Percentiles rank a stretch among this genome's conserved stretches.
phyloP scores from a whole-genome alignment of 64 coral and sea anemone genomes.

The Anthopleura sola region DNA sequence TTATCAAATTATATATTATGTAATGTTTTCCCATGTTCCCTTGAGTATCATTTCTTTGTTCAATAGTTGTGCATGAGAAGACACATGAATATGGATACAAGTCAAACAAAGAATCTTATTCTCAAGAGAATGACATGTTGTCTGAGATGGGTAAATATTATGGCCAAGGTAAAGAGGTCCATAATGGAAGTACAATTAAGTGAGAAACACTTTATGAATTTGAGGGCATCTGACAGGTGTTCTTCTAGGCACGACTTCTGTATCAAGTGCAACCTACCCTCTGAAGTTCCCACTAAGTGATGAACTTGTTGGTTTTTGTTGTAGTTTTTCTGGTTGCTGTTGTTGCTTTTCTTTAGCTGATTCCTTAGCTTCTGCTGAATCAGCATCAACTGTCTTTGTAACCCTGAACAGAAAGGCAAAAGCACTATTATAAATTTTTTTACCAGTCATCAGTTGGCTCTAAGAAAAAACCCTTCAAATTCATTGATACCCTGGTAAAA shows the following conservation, averaged over 20 bases:
- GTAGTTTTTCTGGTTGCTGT: not conserved
- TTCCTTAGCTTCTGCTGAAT: slow-evolving; percentile 55
- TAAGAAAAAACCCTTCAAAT: not conserved
- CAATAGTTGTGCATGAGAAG: too few relatives aligned
- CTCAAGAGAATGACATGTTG: too few relatives aligned
- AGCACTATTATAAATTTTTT: not conserved
- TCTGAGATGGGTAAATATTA: too few relatives aligned
- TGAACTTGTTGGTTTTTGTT: not conserved
- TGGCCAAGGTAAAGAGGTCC: too few relatives aligned
- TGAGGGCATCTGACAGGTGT: too few relatives aligned
- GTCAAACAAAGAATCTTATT: too few relatives aligned
- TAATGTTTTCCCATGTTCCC: not conserved
- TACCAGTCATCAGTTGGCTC: too few relatives aligned
- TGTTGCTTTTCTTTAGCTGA: not conserved
- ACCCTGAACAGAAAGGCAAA: slow-evolving; percentile 36
- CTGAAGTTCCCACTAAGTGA: not conserved
- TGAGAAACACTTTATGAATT: too few relatives aligned
- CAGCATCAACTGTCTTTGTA: slow-evolving; percentile 70
- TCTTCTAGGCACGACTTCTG: not conserved
- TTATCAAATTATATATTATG: too few relatives aligned
- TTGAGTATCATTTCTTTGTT: not conserved
- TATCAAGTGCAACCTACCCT: not conserved
- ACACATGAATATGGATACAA: too few relatives aligned
- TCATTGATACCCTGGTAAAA: not conserved
- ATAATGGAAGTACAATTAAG: too few relatives aligned